Evolutionary conservation across 1,140 invertebrate species (phyloP).

Genomic region (Apis laboriosa): DNA sequence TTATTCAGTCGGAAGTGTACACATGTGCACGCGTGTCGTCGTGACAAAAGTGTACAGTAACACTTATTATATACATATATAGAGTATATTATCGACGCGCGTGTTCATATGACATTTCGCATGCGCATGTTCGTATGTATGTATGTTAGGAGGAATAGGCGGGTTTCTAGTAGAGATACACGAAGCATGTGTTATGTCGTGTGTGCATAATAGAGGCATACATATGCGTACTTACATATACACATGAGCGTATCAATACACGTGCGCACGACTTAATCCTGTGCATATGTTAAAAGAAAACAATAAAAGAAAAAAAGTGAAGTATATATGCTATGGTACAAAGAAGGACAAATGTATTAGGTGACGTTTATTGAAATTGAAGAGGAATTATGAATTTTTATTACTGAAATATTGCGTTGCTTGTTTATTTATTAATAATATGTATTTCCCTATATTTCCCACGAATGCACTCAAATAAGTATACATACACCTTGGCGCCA

Average conservation of each 20-base stretch:
- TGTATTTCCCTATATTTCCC: slow-evolving; percentile 17
- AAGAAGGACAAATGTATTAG: slow-evolving; percentile 79
- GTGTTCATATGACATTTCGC: slow-evolving; percentile 54
- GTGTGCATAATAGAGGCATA: slow-evolving; percentile 37
- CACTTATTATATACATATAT: slow-evolving; percentile 28
- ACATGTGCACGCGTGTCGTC: slow-evolving; percentile 54
- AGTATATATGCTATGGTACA: slow-evolving; percentile 76
- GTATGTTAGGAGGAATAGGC: slow-evolving; percentile 13
- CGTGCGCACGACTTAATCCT: slow-evolving; percentile 48
- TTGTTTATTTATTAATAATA: slow-evolving; percentile 48
- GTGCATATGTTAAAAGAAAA: slow-evolving; percentile 70
- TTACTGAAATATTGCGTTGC: slow-evolving; percentile 66
- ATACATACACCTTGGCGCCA: background rate
- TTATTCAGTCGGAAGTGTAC: slow-evolving; percentile 41
- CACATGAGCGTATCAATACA: slow-evolving; percentile 7
- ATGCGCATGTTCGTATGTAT: slow-evolving; percentile 51
- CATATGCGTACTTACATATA: background rate
- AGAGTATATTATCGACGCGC: slow-evolving; percentile 54
- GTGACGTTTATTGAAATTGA: slow-evolving; percentile 77
- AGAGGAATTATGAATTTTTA: slow-evolving; percentile 80
- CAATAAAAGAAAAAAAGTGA: slow-evolving; percentile 38
- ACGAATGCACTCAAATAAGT: background rate
- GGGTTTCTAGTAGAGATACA: slow-evolving; percentile 26
- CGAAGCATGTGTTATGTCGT: slow-evolving; percentile 16
- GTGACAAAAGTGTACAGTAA: slow-evolving; percentile 17